phyloP scores from a whole-genome alignment of 2,797 vertebrate genomes.

The Falco novaeseelandiae region DNA sequence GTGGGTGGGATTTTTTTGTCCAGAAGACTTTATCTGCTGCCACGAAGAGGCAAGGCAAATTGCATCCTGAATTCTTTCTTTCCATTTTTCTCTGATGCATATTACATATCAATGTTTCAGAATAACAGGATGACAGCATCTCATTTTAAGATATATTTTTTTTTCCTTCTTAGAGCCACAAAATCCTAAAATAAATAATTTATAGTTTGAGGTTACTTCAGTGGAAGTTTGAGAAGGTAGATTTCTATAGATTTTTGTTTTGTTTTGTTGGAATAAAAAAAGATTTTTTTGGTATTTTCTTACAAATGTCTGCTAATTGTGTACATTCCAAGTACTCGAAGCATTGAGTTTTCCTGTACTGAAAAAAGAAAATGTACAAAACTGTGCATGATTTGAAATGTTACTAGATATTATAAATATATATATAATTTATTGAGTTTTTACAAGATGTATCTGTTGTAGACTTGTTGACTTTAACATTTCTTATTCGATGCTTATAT shows the following conservation, averaged over 20 bases:
- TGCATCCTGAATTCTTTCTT: constrained; percentile 48
- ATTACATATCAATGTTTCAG: constrained; percentile 21
- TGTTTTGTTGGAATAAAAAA: constrained; percentile 73
- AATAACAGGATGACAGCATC: constrained; percentile 49
- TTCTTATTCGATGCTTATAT: constrained; percentile 82
- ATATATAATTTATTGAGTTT: constrained; percentile 88
- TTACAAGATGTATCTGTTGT: constrained; percentile 84
- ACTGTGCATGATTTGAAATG: constrained; percentile 75
- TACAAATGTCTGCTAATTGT: constrained; percentile 78
- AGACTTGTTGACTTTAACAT: constrained; percentile 85
- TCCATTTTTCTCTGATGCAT: constrained; percentile 50
- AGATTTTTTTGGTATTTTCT: constrained; percentile 76
- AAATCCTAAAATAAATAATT: constrained; percentile 75
- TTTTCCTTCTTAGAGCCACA: constrained; percentile 63
- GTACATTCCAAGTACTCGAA: constrained; percentile 80
- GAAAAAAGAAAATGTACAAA: constrained; percentile 71
- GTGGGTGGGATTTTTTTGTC: neutral
- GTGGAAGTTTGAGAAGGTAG: constrained; percentile 76
- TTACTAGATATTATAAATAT: constrained; percentile 81
- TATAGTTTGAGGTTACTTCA: constrained; percentile 76
- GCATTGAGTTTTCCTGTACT: constrained; percentile 63
- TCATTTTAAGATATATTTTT: constrained; percentile 18
- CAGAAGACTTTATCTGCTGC: constrained; percentile 30
- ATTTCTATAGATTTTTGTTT: constrained; percentile 77
- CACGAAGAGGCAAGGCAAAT: constrained; percentile 52